These are phyloP conservation scores for Mylabris sibirica DNA, from an alignment of 2,888 invertebrate genomes.

Conservation along the genomic window DNA sequence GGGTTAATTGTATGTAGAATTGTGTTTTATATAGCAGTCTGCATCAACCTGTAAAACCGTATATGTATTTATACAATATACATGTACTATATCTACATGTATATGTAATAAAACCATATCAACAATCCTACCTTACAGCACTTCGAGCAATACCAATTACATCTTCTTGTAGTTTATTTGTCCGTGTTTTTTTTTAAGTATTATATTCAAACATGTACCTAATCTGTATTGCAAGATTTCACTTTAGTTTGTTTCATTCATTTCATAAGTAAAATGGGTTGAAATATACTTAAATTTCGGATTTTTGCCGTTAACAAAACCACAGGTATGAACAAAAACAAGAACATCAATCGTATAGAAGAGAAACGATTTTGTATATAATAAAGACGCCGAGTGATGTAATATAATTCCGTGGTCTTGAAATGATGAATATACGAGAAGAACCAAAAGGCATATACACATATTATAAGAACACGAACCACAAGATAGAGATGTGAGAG, in stretches of 20 bases:
- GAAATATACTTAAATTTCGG: not conserved
- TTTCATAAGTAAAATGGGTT: no score
- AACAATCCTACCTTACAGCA: not conserved
- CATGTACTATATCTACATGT: not conserved
- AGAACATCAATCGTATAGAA: not conserved
- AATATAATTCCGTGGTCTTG: constrained; percentile 1
- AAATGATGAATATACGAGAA: not conserved
- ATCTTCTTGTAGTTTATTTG: not conserved
- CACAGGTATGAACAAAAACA: not conserved
- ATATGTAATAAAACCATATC: not conserved
- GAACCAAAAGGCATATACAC: not conserved
- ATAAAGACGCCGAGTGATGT: not conserved
- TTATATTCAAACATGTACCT: not conserved
- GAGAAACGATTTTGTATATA: not conserved
- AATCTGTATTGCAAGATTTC: not conserved
- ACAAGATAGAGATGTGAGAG: not conserved
- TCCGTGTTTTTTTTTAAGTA: not conserved
- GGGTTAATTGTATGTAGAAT: constrained; percentile 5
- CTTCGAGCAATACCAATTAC: not conserved
- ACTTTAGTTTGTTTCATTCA: not conserved
- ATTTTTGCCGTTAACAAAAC: not conserved
- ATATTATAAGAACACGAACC: not conserved
- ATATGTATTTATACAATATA: not conserved
- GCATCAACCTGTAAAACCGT: not conserved
- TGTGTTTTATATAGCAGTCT: not conserved